Percentiles rank a stretch among this genome's conserved stretches.
phyloP scores from a whole-genome alignment of 2,797 vertebrate genomes.

The Glossophaga mutica region DNA sequence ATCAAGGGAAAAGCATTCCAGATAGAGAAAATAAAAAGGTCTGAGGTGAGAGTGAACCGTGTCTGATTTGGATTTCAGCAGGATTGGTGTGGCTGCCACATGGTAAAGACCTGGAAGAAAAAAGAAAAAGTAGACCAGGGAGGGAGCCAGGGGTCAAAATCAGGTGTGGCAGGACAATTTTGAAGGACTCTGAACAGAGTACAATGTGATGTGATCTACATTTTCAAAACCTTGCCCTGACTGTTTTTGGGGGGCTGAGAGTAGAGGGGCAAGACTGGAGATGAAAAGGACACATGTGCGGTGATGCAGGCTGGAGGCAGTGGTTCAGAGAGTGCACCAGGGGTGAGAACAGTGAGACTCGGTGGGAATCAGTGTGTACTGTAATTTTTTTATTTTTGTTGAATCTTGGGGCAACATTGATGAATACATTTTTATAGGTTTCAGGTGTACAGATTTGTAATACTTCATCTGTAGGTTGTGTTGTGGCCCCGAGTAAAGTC shows the following conservation, averaged over 20 bases:
- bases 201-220: not conserved
- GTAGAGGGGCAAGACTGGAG: not conserved
- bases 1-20: not conserved
- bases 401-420: not conserved
- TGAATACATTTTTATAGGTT: too few relatives aligned
- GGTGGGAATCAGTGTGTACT: not conserved
- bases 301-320: not conserved
- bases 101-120: not conserved
- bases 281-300: not conserved
- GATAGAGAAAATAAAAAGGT: not conserved
- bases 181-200: not conserved
- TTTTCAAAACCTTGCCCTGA: not conserved
- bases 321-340: rapidly evolving
- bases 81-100: not conserved
- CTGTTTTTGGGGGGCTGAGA: not conserved
- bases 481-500: not conserved
- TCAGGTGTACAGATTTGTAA: too few relatives aligned
- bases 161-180: not conserved
- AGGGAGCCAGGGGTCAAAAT: not conserved
- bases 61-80: not conserved
- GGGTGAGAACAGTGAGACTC: not conserved
- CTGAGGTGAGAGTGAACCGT: not conserved
- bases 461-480: too few relatives aligned
- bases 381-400: not conserved
- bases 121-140: not conserved